A percentile compares a stretch with the other conserved stretches of the same genome.
Evolutionary conservation across 2,888 invertebrate genomes (phyloP).

Genomic region (Entomobrya proxima): DNA sequence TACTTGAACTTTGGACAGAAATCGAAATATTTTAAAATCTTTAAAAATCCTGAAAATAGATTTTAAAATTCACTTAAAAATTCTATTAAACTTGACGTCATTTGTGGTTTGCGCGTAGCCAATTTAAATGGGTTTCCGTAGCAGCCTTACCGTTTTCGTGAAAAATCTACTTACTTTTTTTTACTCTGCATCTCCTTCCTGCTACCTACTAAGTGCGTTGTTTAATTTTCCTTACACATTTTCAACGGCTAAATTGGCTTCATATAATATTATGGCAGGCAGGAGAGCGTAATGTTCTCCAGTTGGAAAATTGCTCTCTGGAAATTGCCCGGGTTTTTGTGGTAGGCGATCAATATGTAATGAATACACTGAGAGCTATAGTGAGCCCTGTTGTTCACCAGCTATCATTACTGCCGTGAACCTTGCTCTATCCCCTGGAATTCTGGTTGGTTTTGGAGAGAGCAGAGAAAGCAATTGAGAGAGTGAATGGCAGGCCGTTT

Average conservation of each 20-base stretch:
- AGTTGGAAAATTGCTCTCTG: too few relatives aligned
- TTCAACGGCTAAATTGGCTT: neutral
- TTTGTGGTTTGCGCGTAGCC: neutral
- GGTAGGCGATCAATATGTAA: slow-evolving; percentile 18
- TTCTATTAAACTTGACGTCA: neutral
- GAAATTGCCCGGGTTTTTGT: neutral
- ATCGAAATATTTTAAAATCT: too few relatives aligned
- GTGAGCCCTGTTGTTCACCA: neutral
- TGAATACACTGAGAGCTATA: neutral
- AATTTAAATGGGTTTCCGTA: neutral
- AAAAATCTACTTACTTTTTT: neutral
- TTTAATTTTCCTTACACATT: neutral
- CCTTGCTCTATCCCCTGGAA: neutral
- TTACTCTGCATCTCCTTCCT: neutral
- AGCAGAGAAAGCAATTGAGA: neutral
- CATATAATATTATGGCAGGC: too few relatives aligned
- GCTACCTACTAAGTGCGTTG: neutral
- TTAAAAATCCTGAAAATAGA: neutral
- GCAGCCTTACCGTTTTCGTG: too few relatives aligned
- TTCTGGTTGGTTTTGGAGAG: neutral
- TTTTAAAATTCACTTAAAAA: neutral
- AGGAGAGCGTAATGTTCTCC: too few relatives aligned
- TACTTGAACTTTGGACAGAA: too few relatives aligned
- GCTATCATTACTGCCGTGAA: neutral
- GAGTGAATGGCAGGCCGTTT: slow-evolving; percentile 9